Conservation (phyloP, 2,888 invertebrate species). For the Liposcelis brunnea region DNA sequence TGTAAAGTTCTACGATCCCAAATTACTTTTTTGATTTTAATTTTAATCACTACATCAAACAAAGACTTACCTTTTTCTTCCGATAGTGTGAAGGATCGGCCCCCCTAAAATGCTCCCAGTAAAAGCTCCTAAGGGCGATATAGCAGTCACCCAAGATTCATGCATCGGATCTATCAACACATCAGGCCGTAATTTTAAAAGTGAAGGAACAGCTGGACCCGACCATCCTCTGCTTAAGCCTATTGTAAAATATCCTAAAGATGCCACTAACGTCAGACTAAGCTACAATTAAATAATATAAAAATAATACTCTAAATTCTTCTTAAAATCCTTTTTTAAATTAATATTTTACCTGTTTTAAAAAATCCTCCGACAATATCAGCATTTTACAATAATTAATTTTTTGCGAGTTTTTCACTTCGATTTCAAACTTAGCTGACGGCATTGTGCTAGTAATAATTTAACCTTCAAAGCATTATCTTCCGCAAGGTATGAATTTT, state of each 20-base stretch:
- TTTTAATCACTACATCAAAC: too few relatives aligned
- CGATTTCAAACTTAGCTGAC: too few relatives aligned
- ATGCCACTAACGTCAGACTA: conserved; percentile 34
- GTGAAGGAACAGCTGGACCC: conserved; percentile 38
- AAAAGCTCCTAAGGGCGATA: conserved; percentile 38
- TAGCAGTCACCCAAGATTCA: conserved; percentile 35
- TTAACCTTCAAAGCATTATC: too few relatives aligned
- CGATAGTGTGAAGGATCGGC: conserved; percentile 33
- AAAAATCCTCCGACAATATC: too few relatives aligned
- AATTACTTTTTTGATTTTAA: background rate
- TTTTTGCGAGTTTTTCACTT: too few relatives aligned
- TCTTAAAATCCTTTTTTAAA: too few relatives aligned
- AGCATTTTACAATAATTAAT: too few relatives aligned
- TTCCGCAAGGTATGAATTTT: too few relatives aligned
- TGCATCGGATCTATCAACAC: conserved; percentile 31
- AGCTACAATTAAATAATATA: too few relatives aligned
- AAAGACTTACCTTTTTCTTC: conserved; percentile 25
- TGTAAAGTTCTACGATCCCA: conserved; percentile 25
- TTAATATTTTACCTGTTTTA: too few relatives aligned
- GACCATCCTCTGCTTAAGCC: conserved; percentile 41
- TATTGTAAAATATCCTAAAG: conserved; percentile 38
- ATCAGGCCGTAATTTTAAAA: conserved; percentile 28
- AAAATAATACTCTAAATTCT: too few relatives aligned
- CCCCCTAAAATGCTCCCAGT: conserved; percentile 37
- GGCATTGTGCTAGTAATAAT: too few relatives aligned